Evolutionary conservation across 1,140 invertebrate genomes (phyloP).

Genomic region (Scaptomyza graminum): DNA sequence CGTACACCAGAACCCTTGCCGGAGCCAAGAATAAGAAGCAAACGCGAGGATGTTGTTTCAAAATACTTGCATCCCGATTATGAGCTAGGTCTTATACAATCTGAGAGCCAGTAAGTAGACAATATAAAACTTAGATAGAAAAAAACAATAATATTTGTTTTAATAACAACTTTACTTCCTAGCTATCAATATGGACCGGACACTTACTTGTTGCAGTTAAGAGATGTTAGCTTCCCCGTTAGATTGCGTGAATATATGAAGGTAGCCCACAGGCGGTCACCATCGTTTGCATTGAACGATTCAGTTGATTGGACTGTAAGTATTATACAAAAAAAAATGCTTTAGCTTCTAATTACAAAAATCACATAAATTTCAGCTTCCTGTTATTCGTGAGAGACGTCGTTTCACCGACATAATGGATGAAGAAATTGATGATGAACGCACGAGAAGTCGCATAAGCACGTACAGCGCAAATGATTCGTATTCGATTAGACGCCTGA

Average conservation of each 20-base stretch:
- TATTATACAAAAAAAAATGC: conserved; percentile 10
- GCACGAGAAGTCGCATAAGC: conserved; percentile 89
- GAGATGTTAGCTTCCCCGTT: conserved; percentile 96
- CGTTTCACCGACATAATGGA: conserved; percentile 98
- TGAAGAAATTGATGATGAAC: conserved; percentile 96
- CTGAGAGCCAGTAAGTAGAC: conserved; percentile 92
- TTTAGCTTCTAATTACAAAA: background rate
- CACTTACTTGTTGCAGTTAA: conserved; percentile 95
- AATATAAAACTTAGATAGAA: background rate
- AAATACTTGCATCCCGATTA: conserved; percentile 92
- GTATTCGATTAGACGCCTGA: conserved; percentile 89
- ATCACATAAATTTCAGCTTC: conserved; percentile 86
- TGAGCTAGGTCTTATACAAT: conserved; percentile 91
- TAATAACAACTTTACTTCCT: background rate
- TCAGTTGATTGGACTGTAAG: conserved; percentile 91
- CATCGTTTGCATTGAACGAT: conserved; percentile 88
- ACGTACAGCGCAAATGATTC: conserved; percentile 89
- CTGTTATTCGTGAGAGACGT: conserved; percentile 93
- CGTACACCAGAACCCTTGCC: conserved; percentile 86
- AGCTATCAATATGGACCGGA: conserved; percentile 98
- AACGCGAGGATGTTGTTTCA: conserved; percentile 89
- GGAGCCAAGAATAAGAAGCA: conserved; percentile 84
- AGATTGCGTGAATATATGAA: conserved; percentile 96
- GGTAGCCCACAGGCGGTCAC: conserved; percentile 90
- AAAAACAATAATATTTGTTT: background rate